These are phyloP conservation scores for Pachydiplax longipennis DNA, from an alignment of 2,888 invertebrate genomes.

Conservation along the genomic window DNA sequence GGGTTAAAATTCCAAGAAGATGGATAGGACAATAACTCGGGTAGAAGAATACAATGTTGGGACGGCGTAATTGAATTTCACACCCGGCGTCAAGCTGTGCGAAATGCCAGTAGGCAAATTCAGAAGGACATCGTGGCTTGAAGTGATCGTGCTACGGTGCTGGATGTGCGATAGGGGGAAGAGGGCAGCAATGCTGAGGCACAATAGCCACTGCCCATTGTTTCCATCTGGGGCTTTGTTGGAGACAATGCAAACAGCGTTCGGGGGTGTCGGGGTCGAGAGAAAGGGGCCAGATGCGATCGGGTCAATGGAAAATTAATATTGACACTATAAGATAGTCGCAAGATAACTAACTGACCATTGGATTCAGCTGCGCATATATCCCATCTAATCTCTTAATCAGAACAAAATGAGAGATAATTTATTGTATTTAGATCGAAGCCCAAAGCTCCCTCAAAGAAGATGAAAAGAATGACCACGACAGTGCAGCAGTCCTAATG, in stretches of 20 bases:
- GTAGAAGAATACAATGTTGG: background rate
- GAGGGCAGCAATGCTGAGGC: background rate
- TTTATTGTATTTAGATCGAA: no score
- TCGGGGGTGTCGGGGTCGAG: background rate
- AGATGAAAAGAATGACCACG: background rate
- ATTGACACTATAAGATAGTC: background rate
- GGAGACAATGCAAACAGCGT: background rate
- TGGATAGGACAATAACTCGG: background rate
- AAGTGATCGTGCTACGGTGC: background rate
- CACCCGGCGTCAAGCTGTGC: background rate
- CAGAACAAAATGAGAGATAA: background rate
- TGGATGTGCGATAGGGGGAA: background rate
- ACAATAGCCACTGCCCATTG: constrained; percentile 21
- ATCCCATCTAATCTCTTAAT: background rate
- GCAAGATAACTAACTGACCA: background rate
- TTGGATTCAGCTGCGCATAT: background rate
- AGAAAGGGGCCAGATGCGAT: background rate
- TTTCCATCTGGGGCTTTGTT: background rate
- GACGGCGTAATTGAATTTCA: background rate
- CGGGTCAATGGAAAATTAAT: background rate
- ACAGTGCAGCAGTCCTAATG: background rate
- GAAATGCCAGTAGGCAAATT: background rate
- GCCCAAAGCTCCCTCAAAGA: no score
- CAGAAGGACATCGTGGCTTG: background rate
- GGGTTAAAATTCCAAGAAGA: no score